phyloP scores from a whole-genome alignment of 92 coral and sea anemone species.

The Phymanthus crucifer region DNA sequence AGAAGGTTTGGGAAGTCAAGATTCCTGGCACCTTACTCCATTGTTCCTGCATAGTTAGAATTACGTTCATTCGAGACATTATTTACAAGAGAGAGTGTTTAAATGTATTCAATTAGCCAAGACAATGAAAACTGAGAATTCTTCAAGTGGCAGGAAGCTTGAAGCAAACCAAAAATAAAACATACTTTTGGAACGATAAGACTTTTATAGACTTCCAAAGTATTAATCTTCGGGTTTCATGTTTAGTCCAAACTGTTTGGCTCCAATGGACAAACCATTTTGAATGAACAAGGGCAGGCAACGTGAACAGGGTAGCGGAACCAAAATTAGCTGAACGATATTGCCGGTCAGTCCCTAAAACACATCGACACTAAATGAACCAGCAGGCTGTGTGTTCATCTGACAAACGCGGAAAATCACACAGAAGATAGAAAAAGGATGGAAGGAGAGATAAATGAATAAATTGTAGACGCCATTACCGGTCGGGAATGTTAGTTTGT shows the following conservation, averaged over 20 bases:
- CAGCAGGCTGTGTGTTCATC: too few relatives aligned
- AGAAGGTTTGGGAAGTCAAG: not conserved
- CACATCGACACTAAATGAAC: not conserved
- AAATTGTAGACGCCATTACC: too few relatives aligned
- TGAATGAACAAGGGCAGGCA: not conserved
- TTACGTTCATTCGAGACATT: constrained; percentile 6
- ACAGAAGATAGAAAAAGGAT: not conserved
- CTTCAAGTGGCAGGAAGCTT: constrained; percentile 36
- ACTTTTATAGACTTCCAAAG: constrained; percentile 28
- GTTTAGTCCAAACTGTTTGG: not conserved
- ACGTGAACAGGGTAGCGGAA: not conserved
- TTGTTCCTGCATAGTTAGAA: constrained; percentile 1
- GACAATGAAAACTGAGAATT: constrained; percentile 7
- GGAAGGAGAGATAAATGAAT: not conserved
- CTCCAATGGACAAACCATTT: constrained; percentile 6
- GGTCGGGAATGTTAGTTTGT: too few relatives aligned
- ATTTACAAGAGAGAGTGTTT: constrained; percentile 4
- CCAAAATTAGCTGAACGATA: too few relatives aligned
- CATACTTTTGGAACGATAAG: constrained; percentile 20
- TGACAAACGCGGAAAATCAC: too few relatives aligned
- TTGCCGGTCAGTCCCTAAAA: not conserved
- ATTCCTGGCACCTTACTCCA: not conserved
- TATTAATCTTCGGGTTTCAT: not conserved
- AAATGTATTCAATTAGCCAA: constrained; percentile 18
- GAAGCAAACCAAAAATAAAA: constrained; percentile 17